phyloP scores from a whole-genome alignment of 1,140 invertebrate species.

The Drosophila lacertosa region DNA sequence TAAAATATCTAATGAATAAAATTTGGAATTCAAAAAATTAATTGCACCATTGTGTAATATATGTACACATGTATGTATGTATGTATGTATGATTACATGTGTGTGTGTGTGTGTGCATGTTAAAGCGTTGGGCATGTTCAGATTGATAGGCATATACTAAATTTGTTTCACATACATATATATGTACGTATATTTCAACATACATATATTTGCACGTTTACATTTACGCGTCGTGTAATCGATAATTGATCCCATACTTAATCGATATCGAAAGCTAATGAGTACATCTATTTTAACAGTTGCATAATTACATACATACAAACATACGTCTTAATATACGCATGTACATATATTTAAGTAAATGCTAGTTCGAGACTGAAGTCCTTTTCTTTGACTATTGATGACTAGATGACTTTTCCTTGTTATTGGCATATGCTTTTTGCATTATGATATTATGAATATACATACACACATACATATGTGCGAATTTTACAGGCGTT shows the following conservation, averaged over 20 bases:
- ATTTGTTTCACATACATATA: not conserved
- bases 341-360: too few relatives aligned
- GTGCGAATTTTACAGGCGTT: too few relatives aligned
- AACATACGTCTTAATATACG: too few relatives aligned
- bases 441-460: not conserved
- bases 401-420: too few relatives aligned
- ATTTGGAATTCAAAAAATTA: not conserved
- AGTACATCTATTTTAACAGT: too few relatives aligned
- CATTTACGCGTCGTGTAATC: not conserved
- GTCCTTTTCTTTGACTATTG: too few relatives aligned
- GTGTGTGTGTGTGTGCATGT: not conserved
- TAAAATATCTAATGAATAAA: not conserved
- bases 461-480: not conserved
- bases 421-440: not conserved
- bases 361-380: too few relatives aligned
- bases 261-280: too few relatives aligned
- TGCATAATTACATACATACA: too few relatives aligned
- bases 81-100: not conserved
- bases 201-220: not conserved
- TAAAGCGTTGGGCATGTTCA: not conserved
- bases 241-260: too few relatives aligned
- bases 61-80: constrained; percentile 1
- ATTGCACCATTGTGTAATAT: not conserved
- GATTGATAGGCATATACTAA: not conserved
- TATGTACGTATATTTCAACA: not conserved